Percentiles rank a stretch among this genome's conserved stretches.
Evolutionary conservation across 2,113 vertebrate genomes (phyloP).

Genomic region (Heliornis fulica): DNA sequence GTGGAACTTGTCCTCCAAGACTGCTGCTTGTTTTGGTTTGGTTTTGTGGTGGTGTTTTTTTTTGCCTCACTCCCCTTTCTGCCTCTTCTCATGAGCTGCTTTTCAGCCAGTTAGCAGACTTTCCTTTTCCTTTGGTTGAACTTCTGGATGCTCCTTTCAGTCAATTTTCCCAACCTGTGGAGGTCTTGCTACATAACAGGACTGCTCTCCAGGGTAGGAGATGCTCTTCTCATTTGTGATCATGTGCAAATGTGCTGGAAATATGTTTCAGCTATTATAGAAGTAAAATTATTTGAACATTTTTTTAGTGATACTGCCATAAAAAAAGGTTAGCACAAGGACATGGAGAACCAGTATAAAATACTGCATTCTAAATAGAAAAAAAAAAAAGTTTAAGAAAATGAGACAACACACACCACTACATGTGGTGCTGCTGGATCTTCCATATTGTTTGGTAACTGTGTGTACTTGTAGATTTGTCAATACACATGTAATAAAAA

Average conservation of each 20-base stretch:
- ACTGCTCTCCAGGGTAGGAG: not conserved
- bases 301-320: not conserved
- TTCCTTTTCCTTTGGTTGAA: not conserved
- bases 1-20: not conserved
- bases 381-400: not conserved
- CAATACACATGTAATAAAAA: not conserved
- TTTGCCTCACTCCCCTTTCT: too few species aligned
- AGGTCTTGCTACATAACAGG: not conserved
- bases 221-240: not conserved
- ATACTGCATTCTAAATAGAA: not conserved
- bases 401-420: not conserved
- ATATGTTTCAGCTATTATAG: not conserved
- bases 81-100: not conserved
- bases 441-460: not conserved
- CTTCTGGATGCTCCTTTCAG: not conserved
- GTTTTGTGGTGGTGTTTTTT: not conserved
- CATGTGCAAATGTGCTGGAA: not conserved
- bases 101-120: not conserved
- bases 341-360: not conserved
- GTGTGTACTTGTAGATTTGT: not conserved
- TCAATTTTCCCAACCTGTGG: not conserved
- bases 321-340: not conserved
- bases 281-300: not conserved
- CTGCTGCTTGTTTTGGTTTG: accelerated
- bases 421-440: not conserved